These are phyloP conservation scores for Dinocampus coccinellae DNA, from an alignment of 2,888 invertebrate genomes.

Conservation along the genomic window DNA sequence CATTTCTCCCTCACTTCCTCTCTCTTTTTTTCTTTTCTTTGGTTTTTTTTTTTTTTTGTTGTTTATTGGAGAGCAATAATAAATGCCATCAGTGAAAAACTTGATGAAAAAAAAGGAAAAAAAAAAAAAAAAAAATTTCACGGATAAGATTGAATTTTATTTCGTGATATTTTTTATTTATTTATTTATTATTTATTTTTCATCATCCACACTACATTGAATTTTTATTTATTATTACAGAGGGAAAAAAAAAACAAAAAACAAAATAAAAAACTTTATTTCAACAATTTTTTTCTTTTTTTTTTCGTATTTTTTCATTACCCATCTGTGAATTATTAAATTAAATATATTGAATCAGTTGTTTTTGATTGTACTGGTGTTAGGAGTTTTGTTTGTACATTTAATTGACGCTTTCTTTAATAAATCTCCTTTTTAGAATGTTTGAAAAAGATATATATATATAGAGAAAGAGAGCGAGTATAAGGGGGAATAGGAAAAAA, in stretches of 20 bases:
- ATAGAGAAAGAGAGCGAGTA: not conserved
- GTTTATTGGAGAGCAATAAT: too few species aligned
- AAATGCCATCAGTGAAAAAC: too few species aligned
- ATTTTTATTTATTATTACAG: too few species aligned
- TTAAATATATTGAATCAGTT: too few species aligned
- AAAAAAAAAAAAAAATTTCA: not conserved
- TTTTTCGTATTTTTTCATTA: not conserved
- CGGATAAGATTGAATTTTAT: too few species aligned
- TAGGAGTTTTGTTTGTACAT: not conserved
- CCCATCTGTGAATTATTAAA: too few species aligned
- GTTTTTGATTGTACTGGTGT: not conserved
- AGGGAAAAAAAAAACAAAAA: too few species aligned
- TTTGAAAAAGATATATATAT: too few species aligned
- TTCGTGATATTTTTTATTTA: too few species aligned
- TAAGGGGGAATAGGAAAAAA: not conserved
- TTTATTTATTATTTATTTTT: too few species aligned
- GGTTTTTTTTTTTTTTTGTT: not conserved
- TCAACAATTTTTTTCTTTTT: not conserved
- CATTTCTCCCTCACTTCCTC: conserved; percentile 31
- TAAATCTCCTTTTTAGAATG: not conserved
- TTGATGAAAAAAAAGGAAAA: not conserved
- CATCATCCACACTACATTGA: too few species aligned
- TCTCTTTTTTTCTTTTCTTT: conserved; percentile 13
- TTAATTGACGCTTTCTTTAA: not conserved
- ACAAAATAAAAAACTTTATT: too few species aligned